Evolutionary conservation across 2,113 vertebrate species (phyloP).

Genomic region (Crocuta crocuta): DNA sequence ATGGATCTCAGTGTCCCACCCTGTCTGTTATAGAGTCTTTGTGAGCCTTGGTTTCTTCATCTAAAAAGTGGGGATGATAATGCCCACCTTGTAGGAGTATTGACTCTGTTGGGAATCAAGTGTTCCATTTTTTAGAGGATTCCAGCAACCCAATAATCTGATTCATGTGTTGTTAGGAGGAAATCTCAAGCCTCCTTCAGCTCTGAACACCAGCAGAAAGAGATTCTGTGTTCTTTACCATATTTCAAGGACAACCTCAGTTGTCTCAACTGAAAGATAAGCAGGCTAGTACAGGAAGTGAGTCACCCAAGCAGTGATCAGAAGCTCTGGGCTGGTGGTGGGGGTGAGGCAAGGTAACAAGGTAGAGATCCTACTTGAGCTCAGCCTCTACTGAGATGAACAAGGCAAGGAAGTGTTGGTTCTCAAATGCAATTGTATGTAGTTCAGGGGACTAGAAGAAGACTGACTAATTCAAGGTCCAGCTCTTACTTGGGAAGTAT

Average conservation of each 20-base stretch:
- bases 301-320: background rate
- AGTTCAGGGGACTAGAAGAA: background rate
- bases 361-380: background rate
- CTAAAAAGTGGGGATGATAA: background rate
- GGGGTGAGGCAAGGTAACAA: background rate
- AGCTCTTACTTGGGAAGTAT: background rate
- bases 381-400: background rate
- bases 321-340: background rate
- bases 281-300: background rate
- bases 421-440: background rate
- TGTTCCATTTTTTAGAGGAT: background rate
- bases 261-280: background rate
- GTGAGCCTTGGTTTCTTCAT: background rate
- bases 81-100: background rate
- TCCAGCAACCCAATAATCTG: background rate
- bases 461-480: background rate
- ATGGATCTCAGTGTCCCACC: background rate
- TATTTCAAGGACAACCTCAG: background rate
- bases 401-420: background rate
- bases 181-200: background rate
- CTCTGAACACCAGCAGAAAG: background rate
- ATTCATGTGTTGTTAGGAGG: background rate
- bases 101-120: background rate
- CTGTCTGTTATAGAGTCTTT: background rate
- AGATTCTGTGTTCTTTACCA: background rate